A percentile compares a stretch with the other conserved stretches of the same genome.
Evolutionary conservation across 2,888 invertebrate species (phyloP).

Genomic region (Crematogaster levior): DNA sequence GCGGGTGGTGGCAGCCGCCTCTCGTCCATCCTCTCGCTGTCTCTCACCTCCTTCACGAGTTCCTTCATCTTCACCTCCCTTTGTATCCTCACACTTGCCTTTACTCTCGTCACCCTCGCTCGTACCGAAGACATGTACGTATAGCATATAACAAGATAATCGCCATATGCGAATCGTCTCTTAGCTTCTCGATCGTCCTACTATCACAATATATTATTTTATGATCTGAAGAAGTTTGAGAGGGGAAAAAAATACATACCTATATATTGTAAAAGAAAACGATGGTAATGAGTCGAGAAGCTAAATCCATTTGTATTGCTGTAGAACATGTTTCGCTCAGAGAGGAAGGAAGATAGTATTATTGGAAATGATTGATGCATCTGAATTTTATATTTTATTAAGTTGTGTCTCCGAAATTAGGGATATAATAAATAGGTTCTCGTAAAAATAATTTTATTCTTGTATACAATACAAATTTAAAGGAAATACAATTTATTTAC

Average conservation of each 20-base stretch:
- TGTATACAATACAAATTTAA: neutral
- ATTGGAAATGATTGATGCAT: neutral
- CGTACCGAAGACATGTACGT: constrained; percentile 85
- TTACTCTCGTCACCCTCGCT: constrained; percentile 83
- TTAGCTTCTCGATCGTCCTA: constrained; percentile 56
- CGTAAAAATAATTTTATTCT: neutral
- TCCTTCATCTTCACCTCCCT: constrained; percentile 83
- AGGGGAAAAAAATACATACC: neutral
- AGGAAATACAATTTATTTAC: neutral
- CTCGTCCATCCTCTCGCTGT: constrained; percentile 85
- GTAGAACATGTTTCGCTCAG: neutral
- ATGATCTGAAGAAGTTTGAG: neutral
- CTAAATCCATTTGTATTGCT: constrained; percentile 8
- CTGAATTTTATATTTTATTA: neutral
- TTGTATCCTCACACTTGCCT: constrained; percentile 83
- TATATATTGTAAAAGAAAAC: neutral
- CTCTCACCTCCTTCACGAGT: constrained; percentile 84
- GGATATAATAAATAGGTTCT: neutral
- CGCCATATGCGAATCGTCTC: constrained; percentile 29
- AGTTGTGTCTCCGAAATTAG: neutral
- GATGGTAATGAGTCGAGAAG: constrained; percentile 24
- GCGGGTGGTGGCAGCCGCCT: constrained; percentile 85
- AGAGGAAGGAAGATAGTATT: constrained; percentile 24
- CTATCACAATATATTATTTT: neutral
- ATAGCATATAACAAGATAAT: constrained; percentile 63